phyloP scores from a whole-genome alignment of 2,888 invertebrate genomes.

The Pterostichus madidus region DNA sequence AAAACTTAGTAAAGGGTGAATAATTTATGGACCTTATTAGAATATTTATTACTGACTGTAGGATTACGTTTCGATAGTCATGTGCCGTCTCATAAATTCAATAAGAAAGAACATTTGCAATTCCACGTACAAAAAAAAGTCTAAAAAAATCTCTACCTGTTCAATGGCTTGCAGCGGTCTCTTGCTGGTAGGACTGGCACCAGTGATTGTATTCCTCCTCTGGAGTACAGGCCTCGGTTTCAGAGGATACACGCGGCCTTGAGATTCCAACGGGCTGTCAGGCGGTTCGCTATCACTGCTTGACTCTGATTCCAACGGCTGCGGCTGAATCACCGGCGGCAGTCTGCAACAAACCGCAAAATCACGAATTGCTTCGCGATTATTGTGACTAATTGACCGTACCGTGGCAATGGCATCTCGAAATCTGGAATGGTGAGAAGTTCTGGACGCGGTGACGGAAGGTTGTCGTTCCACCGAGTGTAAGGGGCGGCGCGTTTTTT shows the following conservation, averaged over 20 bases:
- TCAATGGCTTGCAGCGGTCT: slow-evolving; percentile 84
- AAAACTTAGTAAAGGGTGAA: too few relatives aligned
- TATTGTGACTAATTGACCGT: slow-evolving; percentile 51
- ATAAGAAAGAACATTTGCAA: too few relatives aligned
- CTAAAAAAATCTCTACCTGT: slow-evolving; percentile 77
- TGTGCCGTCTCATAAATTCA: too few relatives aligned
- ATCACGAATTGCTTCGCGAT: background rate
- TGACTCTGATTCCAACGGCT: slow-evolving; percentile 73
- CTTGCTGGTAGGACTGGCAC: slow-evolving; percentile 85
- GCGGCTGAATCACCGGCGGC: slow-evolving; percentile 70
- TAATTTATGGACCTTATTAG: too few relatives aligned
- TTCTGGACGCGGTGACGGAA: slow-evolving; percentile 83
- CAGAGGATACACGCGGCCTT: slow-evolving; percentile 84
- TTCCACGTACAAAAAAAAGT: background rate
- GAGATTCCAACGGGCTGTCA: slow-evolving; percentile 77
- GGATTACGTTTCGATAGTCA: too few relatives aligned
- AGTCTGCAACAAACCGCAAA: slow-evolving; percentile 68
- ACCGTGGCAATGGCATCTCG: slow-evolving; percentile 81
- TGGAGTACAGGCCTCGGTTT: slow-evolving; percentile 88
- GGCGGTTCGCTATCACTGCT: slow-evolving; percentile 81
- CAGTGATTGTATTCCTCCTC: slow-evolving; percentile 93
- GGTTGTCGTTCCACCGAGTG: slow-evolving; percentile 84
- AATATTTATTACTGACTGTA: too few relatives aligned
- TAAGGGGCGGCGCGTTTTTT: slow-evolving; percentile 84
- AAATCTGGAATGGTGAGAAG: slow-evolving; percentile 82